phyloP scores from a whole-genome alignment of 2,888 invertebrate species.

The Argyra leucocephala region DNA sequence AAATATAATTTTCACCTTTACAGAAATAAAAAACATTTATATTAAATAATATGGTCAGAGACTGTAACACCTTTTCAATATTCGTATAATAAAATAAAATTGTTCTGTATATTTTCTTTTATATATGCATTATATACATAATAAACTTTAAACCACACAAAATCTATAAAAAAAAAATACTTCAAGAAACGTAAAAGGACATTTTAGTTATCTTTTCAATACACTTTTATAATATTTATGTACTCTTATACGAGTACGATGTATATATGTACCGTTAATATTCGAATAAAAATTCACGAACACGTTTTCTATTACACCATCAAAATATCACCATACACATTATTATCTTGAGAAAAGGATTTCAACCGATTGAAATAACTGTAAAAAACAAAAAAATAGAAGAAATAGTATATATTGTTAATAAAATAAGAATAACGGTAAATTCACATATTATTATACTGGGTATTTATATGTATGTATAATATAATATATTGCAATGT shows the following conservation, averaged over 20 bases:
- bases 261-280: neutral
- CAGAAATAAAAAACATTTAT: too few relatives aligned
- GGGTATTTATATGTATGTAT: too few relatives aligned
- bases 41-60: too few relatives aligned
- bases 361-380: neutral
- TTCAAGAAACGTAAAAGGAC: neutral
- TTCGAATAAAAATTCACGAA: slow-evolving; percentile 10
- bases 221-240: neutral
- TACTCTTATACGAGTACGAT: neutral
- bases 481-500: too few relatives aligned
- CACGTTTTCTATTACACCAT: slow-evolving; percentile 11
- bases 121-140: too few relatives aligned
- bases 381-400: neutral
- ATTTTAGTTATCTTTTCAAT: neutral
- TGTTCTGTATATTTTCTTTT: too few relatives aligned
- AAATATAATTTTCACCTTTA: too few relatives aligned
- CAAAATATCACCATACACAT: neutral
- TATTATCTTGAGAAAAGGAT: neutral
- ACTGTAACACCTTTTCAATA: too few relatives aligned
- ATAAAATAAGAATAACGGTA: neutral
- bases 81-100: too few relatives aligned
- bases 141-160: too few relatives aligned
- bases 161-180: neutral
- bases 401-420: neutral
- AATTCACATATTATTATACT: too few relatives aligned